Evolutionary conservation across 2,113 vertebrate genomes (phyloP).

Genomic region (Oreochromis aureus): DNA sequence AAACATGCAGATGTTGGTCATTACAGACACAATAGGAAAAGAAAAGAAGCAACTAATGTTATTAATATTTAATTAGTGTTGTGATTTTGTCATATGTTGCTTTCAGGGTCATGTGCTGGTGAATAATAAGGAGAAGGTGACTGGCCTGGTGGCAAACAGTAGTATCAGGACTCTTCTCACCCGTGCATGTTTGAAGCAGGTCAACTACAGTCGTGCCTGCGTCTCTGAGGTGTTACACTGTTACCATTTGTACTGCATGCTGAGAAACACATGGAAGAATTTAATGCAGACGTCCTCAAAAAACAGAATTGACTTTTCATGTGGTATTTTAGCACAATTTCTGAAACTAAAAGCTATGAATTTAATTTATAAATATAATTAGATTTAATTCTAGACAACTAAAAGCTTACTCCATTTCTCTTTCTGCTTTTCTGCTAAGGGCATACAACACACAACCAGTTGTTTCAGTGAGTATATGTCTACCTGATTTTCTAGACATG

Average conservation of each 20-base stretch:
- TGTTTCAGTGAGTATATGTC: background rate
- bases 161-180: background rate
- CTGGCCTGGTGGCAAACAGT: background rate
- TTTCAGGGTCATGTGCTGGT: background rate
- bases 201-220: background rate
- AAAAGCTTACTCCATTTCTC: background rate
- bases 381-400: background rate
- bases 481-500: background rate
- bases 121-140: background rate
- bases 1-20: background rate
- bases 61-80: fast-evolving
- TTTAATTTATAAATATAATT: background rate
- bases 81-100: background rate
- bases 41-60: fast-evolving
- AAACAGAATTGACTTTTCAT: background rate
- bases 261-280: background rate
- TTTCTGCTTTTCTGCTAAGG: background rate
- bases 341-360: background rate
- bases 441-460: background rate
- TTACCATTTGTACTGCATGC: background rate
- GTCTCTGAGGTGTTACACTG: background rate
- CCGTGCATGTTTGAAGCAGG: background rate
- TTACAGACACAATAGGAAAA: background rate
- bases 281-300: background rate
- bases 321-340: background rate